phyloP scores from a whole-genome alignment of 2,113 vertebrate species.

The Trematocara stigmaticum region DNA sequence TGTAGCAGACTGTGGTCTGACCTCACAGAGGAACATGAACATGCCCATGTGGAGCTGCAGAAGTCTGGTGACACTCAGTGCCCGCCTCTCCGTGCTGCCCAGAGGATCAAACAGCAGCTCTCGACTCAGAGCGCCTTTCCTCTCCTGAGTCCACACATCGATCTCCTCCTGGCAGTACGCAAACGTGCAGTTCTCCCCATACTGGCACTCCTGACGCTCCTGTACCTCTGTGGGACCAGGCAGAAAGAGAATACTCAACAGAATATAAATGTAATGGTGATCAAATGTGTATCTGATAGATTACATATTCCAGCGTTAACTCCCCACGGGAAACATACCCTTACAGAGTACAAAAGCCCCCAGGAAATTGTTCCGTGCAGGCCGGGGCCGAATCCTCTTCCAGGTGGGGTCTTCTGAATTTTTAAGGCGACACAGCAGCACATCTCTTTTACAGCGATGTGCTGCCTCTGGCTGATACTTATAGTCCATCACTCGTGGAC shows the following conservation, averaged over 20 bases:
- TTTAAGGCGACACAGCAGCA: conserved; percentile 87
- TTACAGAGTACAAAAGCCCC: conserved; percentile 97
- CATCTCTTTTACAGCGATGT: conserved; percentile 92
- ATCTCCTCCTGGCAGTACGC: conserved; percentile 99
- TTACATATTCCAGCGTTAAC: background rate
- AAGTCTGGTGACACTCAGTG: conserved; percentile 89
- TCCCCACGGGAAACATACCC: conserved; percentile 68
- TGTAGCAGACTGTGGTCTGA: conserved; percentile 41
- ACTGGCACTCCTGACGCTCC: conserved; percentile 98
- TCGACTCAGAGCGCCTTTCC: conserved; percentile 93
- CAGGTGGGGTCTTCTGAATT: conserved; percentile 84
- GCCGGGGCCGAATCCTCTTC: conserved; percentile 92
- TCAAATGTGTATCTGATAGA: background rate
- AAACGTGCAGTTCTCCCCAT: conserved; percentile 98
- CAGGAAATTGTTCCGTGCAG: conserved; percentile 92
- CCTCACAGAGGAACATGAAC: conserved; percentile 99
- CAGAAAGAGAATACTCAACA: background rate
- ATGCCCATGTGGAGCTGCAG: conserved; percentile 98
- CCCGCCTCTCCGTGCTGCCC: conserved; percentile 87
- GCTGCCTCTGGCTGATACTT: conserved; percentile 91
- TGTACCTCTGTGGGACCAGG: conserved; percentile 82
- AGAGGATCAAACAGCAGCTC: conserved; percentile 95
- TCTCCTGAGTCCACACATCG: conserved; percentile 97
- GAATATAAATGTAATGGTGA: background rate
- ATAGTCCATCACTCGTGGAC: conserved; percentile 90